Conservation (phyloP, 2,797 vertebrate species). For the Sebastes kiyomatsui region DNA sequence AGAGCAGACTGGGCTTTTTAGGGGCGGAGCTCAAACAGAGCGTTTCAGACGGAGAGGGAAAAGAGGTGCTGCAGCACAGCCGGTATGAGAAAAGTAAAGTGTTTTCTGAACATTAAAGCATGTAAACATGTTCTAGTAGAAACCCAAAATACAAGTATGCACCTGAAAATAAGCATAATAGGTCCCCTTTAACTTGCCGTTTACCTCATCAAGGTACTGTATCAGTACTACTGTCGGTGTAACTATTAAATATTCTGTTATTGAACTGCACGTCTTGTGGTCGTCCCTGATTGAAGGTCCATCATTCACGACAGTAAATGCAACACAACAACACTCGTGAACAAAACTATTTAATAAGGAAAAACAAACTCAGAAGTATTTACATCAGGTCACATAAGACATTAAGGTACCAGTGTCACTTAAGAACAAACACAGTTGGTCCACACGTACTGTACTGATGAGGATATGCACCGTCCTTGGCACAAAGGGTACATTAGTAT, state of each 20-base stretch:
- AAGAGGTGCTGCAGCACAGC: too few relatives aligned
- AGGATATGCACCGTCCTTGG: slow-evolving; percentile 37
- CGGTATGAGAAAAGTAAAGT: too few relatives aligned
- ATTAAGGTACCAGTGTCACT: slow-evolving; percentile 40
- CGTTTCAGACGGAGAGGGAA: not conserved
- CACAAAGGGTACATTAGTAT: slow-evolving; percentile 37
- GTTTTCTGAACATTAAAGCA: too few relatives aligned
- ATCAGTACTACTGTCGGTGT: not conserved
- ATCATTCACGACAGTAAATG: not conserved
- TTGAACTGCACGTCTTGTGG: not conserved
- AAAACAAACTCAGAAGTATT: slow-evolving; percentile 16
- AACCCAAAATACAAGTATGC: too few relatives aligned
- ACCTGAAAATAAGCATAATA: not conserved
- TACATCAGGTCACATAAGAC: slow-evolving; percentile 43
- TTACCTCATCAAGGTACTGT: not conserved
- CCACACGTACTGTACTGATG: slow-evolving; percentile 44
- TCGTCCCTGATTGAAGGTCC: not conserved
- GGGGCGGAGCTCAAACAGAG: too few relatives aligned
- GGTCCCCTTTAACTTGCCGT: not conserved
- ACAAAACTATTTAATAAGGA: slow-evolving; percentile 58
- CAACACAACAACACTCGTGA: slow-evolving; percentile 15
- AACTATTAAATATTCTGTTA: slow-evolving; percentile 5
- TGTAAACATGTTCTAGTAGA: too few relatives aligned
- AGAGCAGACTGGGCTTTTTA: too few relatives aligned
- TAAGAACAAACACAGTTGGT: slow-evolving; percentile 51